These are phyloP conservation scores for Poecilus cupreus DNA, from an alignment of 2,888 invertebrate species.

Conservation along the genomic window DNA sequence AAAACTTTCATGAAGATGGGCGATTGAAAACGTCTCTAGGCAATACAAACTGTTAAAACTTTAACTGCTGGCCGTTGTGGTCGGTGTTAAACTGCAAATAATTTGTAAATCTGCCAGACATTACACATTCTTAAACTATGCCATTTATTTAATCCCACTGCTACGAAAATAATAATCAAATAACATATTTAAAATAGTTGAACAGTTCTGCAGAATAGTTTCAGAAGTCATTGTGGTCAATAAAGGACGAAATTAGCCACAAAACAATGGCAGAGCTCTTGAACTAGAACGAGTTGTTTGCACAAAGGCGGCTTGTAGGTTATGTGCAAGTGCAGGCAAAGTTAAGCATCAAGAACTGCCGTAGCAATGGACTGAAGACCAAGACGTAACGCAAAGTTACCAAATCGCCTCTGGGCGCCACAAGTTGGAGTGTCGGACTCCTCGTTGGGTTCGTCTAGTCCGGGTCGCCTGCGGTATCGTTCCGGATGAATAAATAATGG, in stretches of 20 bases:
- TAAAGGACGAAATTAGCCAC: background rate
- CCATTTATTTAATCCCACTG: background rate
- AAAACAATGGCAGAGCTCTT: background rate
- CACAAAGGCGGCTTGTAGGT: background rate
- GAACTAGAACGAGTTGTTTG: background rate
- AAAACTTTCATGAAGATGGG: slow-evolving; percentile 23
- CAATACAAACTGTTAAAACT: slow-evolving; percentile 30
- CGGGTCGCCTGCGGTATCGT: slow-evolving; percentile 38
- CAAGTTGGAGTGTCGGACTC: slow-evolving; percentile 12
- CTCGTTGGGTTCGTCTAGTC: background rate
- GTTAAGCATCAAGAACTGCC: slow-evolving; percentile 7
- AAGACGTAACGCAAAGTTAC: slow-evolving; percentile 25
- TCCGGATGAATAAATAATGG: slow-evolving; percentile 49
- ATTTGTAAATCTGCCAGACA: slow-evolving; percentile 44
- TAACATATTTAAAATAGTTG: background rate
- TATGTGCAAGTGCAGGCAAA: background rate
- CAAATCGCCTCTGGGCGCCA: slow-evolving; percentile 21
- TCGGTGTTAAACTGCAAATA: slow-evolving; percentile 24
- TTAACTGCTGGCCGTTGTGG: slow-evolving; percentile 18
- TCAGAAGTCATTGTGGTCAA: background rate
- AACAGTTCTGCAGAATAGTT: background rate
- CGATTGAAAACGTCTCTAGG: slow-evolving; percentile 21
- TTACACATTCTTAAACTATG: background rate
- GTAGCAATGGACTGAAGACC: background rate
- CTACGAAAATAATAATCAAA: background rate